Conservation (phyloP, 2,888 invertebrate species). For the Phengaris arion region DNA sequence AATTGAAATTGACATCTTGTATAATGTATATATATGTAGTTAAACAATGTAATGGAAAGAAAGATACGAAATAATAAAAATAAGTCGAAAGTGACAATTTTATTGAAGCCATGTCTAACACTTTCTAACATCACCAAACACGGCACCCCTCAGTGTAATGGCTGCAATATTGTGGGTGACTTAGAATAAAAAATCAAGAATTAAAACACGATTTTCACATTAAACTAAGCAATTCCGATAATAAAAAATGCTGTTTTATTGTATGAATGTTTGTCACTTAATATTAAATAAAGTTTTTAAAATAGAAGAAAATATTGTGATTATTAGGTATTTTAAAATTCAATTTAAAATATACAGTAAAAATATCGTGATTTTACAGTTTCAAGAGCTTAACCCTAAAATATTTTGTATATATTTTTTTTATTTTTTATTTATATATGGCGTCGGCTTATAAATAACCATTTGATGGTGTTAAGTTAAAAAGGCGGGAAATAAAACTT, state of each 20-base stretch:
- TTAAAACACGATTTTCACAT: conserved; percentile 72
- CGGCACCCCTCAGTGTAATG: conserved; percentile 58
- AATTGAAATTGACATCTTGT: too few species aligned
- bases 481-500: too few species aligned
- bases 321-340: too few species aligned
- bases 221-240: conserved; percentile 50
- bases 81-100: too few species aligned
- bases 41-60: too few species aligned
- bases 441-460: too few species aligned
- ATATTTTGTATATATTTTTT: not conserved
- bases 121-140: conserved; percentile 43
- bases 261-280: not conserved
- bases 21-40: too few species aligned
- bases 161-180: conserved; percentile 72
- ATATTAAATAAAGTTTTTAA: not conserved
- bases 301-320: not conserved
- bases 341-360: too few species aligned
- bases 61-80: too few species aligned
- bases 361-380: too few species aligned
- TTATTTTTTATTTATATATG: too few species aligned
- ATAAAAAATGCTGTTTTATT: conserved; percentile 34
- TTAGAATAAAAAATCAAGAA: conserved; percentile 59
- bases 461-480: too few species aligned
- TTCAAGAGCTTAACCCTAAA: not conserved
- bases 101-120: conserved; percentile 40